These are phyloP conservation scores for Sarcoramphus papa DNA, from an alignment of 2,797 vertebrate genomes.

Conservation along the genomic window DNA sequence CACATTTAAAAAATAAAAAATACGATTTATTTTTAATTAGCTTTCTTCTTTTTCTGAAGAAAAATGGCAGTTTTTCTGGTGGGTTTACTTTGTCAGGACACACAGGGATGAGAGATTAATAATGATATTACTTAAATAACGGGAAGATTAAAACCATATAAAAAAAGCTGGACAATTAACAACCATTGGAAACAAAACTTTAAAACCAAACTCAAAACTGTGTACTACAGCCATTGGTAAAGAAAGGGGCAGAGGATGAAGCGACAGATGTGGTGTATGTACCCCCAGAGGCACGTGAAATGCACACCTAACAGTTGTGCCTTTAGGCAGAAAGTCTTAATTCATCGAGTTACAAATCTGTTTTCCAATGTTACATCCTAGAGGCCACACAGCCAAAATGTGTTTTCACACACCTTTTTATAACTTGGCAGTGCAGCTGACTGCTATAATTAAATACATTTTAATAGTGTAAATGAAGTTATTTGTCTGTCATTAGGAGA, in stretches of 20 bases:
- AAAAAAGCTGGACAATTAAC: not conserved
- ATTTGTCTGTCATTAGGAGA: not conserved
- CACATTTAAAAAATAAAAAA: not conserved
- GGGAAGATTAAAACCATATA: not conserved
- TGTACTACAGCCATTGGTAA: not conserved
- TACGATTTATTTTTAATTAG: not conserved
- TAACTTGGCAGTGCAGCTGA: not conserved
- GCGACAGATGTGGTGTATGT: not conserved
- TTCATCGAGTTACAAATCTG: slow-evolving; percentile 21
- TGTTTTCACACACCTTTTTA: not conserved
- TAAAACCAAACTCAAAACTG: not conserved
- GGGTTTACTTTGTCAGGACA: not conserved
- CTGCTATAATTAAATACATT: not conserved
- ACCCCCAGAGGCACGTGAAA: not conserved
- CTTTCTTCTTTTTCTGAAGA: not conserved
- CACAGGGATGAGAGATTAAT: not conserved
- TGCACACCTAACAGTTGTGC: not conserved
- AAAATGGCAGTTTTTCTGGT: not conserved
- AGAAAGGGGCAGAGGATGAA: not conserved
- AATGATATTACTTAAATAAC: not conserved
- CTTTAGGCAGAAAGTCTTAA: slow-evolving; percentile 42
- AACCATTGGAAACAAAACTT: not conserved
- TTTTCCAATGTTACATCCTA: not conserved
- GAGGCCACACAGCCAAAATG: not conserved
- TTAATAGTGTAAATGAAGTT: not conserved